Base-by-base conservation (phyloP, 2,888 invertebrate genomes). In the Mythimna pallens region DNA sequence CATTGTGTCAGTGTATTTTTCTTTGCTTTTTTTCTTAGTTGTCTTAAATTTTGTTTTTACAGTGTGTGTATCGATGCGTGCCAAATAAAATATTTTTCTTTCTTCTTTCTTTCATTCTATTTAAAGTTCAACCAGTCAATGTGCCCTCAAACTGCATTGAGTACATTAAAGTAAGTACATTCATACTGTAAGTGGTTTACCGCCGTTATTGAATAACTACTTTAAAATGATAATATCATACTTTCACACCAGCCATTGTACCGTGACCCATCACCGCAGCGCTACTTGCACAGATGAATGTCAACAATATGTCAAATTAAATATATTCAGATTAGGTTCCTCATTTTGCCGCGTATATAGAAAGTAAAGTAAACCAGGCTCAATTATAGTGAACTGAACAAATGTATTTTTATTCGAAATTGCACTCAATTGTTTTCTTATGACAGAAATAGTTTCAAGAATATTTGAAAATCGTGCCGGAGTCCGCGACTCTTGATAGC, bases 101-200 rank as follows among this genome's bases (percentile, higher is more conserved):
- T n/a, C n/a, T n/a, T n/a, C n/a, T n/a, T n/a, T n/a, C n/a, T n/a
- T n/a, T n/a, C n/a, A n/a, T n/a, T n/a, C n/a, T n/a, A n/a, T 64
- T 55, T 58, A 79, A 71, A 84, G 86, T 80, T 80, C 84, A 84
- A 66, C 74, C 50, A 76, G 73, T 61, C 75, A 75, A 62, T 62
- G 62, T 67, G 65, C 64, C 63, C 67, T 57, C 58, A 73, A 58
- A 69, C 71, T 78, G 70, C 71, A 81, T 65, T 59, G 25, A 69
- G 40, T 70, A 50, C 47, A 80, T 69, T 58, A 69, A 57, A 50
- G 22, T 65, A 59, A 34, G 63, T 68, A 66, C 72, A 40, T 63
- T 20, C 63, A 43, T 17, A 4, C 47, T 20, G 50, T 63, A 65
- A 54, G 65, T 65, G 58, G 64, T 55, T 59, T 68, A 30, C 57